Evolutionary conservation across 2,113 vertebrate species (phyloP), one percentile per base, ranked within the genome.

Genomic region (Syngnathus typhle): DNA sequence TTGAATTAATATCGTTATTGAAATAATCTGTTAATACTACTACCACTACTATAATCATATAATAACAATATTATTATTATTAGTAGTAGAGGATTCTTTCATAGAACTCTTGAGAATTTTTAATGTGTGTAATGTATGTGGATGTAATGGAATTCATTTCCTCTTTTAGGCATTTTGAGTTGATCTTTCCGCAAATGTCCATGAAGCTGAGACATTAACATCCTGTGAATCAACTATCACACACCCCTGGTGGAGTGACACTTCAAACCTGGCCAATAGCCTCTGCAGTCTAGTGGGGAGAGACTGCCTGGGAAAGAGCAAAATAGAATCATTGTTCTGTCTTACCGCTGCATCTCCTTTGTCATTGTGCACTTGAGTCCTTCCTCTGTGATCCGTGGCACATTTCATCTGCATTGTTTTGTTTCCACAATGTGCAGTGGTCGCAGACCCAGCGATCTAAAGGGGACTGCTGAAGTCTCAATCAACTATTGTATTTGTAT

Each of bases 281-380:
- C n/a, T 23, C n/a, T n/a, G 7, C 38, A 62, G 60, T 62, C 38
- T 44, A 27, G 60, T 62, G 60, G 60, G 41, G 60, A 62, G 60
- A 62, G n/a, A 27, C 11, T 23, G 60, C 60, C 41, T 44, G 18
- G 21, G 27, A 62, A 62, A 62, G 41, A 62, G 60, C 60, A 62
- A 62, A 62, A 62, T 62, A 44, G 60, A 62, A 62, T 44, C 60
- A 62, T 62, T 62, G 60, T 62, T 62, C 41, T 44, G 41, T 62
- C 41, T 23, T 62, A 27, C 60, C 27, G n/a, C 60, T 15, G 41
- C 60, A 16, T 44, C 60, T 16, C n/a, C 36, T 60, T 60, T 62
- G 60, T 62, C 60, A 62, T 27, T 27, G 60, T 16, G 10, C 60
- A 27, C 60, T 62, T 23, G 39, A 23, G 60, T 62, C 60, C 60